These are phyloP conservation scores for Anhinga anhinga DNA, from an alignment of 2,113 vertebrate genomes.

Conservation along the genomic window DNA sequence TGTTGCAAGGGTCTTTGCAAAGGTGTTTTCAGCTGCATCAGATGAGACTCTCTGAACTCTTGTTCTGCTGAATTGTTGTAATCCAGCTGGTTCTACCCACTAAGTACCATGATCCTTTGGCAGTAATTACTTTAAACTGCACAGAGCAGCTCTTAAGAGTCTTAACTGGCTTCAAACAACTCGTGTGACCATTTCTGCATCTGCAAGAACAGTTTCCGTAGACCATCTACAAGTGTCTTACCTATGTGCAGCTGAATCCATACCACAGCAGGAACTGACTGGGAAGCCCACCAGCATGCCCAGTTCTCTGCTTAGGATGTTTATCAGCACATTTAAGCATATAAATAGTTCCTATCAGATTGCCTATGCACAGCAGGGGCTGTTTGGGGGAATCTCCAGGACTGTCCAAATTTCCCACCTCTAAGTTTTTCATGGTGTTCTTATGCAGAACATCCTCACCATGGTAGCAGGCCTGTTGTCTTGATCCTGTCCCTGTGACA, in stretches of 20 bases:
- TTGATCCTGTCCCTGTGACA: background rate
- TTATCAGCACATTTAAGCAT: background rate
- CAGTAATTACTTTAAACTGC: background rate
- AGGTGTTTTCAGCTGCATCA: background rate
- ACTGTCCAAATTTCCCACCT: background rate
- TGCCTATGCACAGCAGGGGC: background rate
- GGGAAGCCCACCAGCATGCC: background rate
- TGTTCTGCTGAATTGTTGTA: background rate
- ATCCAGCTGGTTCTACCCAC: background rate
- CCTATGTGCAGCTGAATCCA: background rate
- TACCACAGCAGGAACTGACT: background rate
- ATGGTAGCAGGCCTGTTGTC: background rate
- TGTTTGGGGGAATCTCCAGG: background rate
- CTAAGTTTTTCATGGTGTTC: background rate
- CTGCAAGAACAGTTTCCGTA: background rate
- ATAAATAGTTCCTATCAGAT: background rate
- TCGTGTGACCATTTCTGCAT: background rate
- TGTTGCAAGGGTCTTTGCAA: background rate
- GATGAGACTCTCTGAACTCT: background rate
- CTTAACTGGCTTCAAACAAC: background rate
- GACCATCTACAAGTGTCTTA: background rate
- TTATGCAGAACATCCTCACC: background rate
- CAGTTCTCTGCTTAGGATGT: background rate
- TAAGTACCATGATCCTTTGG: background rate
- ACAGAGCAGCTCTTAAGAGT: background rate